Evolutionary conservation across 2,888 invertebrate genomes (phyloP).

Genomic region (Netelia fuscicornis): DNA sequence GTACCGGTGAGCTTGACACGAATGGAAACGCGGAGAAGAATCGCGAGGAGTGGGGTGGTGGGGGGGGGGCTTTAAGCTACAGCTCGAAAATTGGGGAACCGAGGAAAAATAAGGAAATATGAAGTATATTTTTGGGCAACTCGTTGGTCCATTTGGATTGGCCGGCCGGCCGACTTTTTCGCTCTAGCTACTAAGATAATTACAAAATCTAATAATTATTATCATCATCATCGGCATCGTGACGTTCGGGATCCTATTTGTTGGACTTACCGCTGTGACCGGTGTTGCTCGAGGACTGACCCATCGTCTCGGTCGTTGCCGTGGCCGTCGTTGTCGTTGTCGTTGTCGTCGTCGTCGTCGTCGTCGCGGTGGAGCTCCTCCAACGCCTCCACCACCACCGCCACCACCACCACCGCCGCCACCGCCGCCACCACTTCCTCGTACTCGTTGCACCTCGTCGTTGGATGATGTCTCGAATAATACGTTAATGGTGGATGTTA

Average conservation of each 20-base stretch:
- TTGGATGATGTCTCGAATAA: slow-evolving; percentile 20
- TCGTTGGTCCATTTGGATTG: neutral
- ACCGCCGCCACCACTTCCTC: neutral
- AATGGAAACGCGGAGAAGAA: neutral
- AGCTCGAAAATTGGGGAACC: too few relatives aligned
- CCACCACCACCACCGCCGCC: slow-evolving; percentile 14
- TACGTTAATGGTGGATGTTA: slow-evolving; percentile 31
- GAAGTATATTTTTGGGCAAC: neutral
- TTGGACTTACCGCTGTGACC: slow-evolving; percentile 82
- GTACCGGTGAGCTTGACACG: neutral
- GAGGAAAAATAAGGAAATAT: too few relatives aligned
- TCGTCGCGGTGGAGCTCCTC: slow-evolving; percentile 18
- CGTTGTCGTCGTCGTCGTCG: slow-evolving; percentile 26
- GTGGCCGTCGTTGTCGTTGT: neutral
- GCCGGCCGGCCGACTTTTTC: neutral
- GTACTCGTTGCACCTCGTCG: neutral
- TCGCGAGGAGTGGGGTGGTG: too few relatives aligned
- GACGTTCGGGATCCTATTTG: neutral
- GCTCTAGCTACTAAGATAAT: neutral
- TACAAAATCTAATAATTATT: too few relatives aligned
- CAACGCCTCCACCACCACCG: neutral
- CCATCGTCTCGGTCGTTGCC: slow-evolving; percentile 76
- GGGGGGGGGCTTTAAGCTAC: too few relatives aligned
- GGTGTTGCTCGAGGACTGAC: slow-evolving; percentile 83
- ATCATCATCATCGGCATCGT: slow-evolving; percentile 3